Conservation (phyloP, 2,888 invertebrate species). For the Cecidostiba fungosa region DNA sequence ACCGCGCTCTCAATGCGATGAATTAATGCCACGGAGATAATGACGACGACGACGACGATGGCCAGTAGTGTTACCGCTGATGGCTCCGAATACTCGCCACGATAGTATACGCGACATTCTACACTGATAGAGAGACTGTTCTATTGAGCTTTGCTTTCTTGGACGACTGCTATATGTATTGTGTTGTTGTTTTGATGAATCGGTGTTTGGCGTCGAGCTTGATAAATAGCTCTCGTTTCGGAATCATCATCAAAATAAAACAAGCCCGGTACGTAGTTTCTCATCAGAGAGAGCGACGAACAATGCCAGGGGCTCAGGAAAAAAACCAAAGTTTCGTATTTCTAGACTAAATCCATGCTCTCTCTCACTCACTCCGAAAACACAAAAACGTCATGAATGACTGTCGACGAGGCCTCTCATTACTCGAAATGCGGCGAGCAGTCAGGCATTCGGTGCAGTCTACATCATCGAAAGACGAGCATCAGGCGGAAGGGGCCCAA, state of each 20-base stretch:
- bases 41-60: constrained; percentile 1
- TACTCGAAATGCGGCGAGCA: constrained; percentile 34
- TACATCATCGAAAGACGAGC: constrained; percentile 14
- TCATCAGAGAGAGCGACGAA: neutral
- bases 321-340: constrained; percentile 13
- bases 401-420: constrained; percentile 33
- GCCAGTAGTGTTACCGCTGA: neutral
- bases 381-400: constrained; percentile 39
- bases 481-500: neutral
- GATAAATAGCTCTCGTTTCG: neutral
- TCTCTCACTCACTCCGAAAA: neutral
- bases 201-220: neutral
- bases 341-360: neutral
- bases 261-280: neutral
- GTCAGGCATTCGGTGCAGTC: neutral
- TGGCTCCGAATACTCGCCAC: neutral
- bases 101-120: neutral
- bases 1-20: constrained; percentile 40
- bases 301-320: neutral
- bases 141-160: neutral
- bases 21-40: constrained; percentile 57
- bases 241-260: neutral
- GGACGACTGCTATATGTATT: neutral
- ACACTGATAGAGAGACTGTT: neutral
- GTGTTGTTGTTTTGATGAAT: neutral